A percentile compares a stretch with the other conserved stretches of the same genome.
Evolutionary conservation across 2,888 invertebrate species (phyloP).

Genomic region (Nephrotoma appendiculata): DNA sequence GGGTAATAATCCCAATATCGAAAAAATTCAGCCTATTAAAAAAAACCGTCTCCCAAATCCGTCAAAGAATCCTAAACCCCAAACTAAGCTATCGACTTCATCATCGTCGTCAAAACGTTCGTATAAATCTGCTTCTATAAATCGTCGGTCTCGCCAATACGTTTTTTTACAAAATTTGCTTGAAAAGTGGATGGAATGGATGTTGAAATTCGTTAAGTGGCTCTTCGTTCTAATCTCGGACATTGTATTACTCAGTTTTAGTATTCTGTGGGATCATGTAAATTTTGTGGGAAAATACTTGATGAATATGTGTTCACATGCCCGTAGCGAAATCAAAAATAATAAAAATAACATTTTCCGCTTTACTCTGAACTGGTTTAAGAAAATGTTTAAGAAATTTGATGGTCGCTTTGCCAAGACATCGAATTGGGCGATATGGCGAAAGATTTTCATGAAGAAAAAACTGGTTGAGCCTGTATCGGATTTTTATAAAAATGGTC

Average conservation of each 20-base stretch:
- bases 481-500: constrained; percentile 28
- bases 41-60: not conserved
- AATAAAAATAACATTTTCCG: constrained; percentile 21
- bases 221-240: constrained; percentile 64
- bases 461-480: constrained; percentile 26
- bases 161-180: constrained; percentile 32
- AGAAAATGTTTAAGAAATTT: constrained; percentile 24
- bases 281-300: constrained; percentile 9
- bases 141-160: constrained; percentile 34
- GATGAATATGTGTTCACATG: not conserved
- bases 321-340: constrained; percentile 24
- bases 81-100: not conserved
- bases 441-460: constrained; percentile 31
- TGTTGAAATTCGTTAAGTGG: constrained; percentile 55
- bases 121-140: constrained; percentile 13
- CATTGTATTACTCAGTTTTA: constrained; percentile 57
- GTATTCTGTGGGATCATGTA: constrained; percentile 28
- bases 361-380: constrained; percentile 28
- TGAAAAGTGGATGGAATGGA: constrained; percentile 42
- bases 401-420: constrained; percentile 28
- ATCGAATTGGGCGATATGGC: constrained; percentile 30
- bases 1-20: not conserved
- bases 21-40: constrained; percentile 2
- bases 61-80: not conserved
- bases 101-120: constrained; percentile 8